Evolutionary conservation across 53 echinoderm and acorn worm genomes (phyloP).

Genomic region (Paracentrotus lividus): DNA sequence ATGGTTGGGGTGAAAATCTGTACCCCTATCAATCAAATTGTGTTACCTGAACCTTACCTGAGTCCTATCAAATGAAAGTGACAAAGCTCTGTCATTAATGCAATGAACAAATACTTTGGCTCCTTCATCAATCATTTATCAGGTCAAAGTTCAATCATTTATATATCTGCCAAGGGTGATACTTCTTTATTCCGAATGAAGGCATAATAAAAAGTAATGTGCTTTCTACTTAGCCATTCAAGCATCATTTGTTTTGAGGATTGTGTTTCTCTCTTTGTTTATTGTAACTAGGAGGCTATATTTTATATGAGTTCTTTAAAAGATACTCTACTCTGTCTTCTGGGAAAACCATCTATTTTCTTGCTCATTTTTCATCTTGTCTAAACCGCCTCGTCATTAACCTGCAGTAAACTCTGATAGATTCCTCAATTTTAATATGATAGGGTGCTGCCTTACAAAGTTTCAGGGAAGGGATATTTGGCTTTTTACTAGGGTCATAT

Average conservation of each 20-base stretch:
- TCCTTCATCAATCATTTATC: conserved; percentile 61
- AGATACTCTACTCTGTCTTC: neutral
- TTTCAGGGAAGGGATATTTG: neutral
- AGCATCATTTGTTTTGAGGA: neutral
- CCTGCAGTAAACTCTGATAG: conserved; percentile 32
- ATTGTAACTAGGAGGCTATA: neutral
- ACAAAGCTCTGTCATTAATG: conserved; percentile 37
- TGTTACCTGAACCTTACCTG: conserved; percentile 17
- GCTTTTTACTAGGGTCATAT: conserved; percentile 28
- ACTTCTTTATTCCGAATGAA: neutral
- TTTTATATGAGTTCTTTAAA: neutral
- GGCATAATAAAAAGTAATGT: neutral
- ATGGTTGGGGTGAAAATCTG: conserved; percentile 9
- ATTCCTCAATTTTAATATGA: neutral
- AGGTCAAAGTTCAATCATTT: conserved; percentile 39
- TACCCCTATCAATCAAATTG: neutral
- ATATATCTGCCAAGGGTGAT: neutral
- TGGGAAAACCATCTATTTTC: neutral
- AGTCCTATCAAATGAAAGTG: conserved; percentile 4
- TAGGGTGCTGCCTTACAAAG: neutral
- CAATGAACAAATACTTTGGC: conserved; percentile 37
- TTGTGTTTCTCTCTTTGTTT: neutral
- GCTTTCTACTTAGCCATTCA: neutral
- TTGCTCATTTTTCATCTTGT: neutral
- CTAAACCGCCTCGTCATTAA: neutral